These are phyloP conservation scores for Sminthurinus aureus DNA, from an alignment of 2,888 invertebrate genomes.

Conservation along the genomic window DNA sequence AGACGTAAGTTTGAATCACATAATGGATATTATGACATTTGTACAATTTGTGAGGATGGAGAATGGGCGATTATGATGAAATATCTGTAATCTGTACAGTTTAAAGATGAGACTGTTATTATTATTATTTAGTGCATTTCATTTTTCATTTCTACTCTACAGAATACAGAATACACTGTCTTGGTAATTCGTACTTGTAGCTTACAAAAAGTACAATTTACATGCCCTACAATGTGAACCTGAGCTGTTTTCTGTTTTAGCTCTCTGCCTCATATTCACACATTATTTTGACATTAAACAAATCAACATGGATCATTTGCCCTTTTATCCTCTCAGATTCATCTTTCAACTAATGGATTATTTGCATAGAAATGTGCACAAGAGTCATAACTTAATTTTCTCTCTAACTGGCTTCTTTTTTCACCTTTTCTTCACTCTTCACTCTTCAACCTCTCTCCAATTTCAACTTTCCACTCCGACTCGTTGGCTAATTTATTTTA, in stretches of 20 bases:
- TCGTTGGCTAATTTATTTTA: no score
- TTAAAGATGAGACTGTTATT: not conserved
- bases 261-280: not conserved
- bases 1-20: not conserved
- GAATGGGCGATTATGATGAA: not conserved
- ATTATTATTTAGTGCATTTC: not conserved
- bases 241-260: not conserved
- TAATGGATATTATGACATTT: not conserved
- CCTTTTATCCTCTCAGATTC: not conserved
- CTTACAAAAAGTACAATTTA: not conserved
- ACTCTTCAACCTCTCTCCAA: no score
- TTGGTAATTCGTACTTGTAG: not conserved
- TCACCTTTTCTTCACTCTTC: no score
- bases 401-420: no score
- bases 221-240: not conserved
- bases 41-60: not conserved
- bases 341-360: conserved; percentile 9
- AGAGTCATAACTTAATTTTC: no score
- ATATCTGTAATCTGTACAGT: not conserved
- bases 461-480: no score
- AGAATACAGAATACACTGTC: no score
- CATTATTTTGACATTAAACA: conserved; percentile 9
- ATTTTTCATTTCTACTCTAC: not conserved
- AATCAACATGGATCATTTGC: not conserved
- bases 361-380: conserved; percentile 9